Evolutionary conservation across 37 sponge, comb jelly and placozoan species (phyloP).

Genomic region (Beroe ovata): DNA sequence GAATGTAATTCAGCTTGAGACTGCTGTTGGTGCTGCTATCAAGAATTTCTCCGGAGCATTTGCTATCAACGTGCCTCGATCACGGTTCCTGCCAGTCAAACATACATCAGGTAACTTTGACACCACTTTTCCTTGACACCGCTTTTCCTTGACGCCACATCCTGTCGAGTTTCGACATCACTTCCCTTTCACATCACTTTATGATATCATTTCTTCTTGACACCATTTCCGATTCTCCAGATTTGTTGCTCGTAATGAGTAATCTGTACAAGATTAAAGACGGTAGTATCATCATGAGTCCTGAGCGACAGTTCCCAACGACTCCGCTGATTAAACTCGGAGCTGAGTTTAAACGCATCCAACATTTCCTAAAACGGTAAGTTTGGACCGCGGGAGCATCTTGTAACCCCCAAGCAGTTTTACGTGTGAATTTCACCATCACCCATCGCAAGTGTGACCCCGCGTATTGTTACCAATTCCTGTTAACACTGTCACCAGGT

Average conservation of each 20-base stretch:
- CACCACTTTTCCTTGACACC: no score
- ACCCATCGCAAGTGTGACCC: no score
- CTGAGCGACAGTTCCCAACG: slow-evolving; percentile 75
- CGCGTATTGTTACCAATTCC: no score
- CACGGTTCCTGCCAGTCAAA: slow-evolving; percentile 94
- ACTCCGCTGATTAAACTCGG: slow-evolving; percentile 95
- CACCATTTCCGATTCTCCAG: no score
- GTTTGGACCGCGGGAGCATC: no score
- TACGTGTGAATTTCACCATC: no score
- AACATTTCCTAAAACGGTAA: slow-evolving; percentile 48
- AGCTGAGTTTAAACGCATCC: slow-evolving; percentile 78
- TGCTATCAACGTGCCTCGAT: slow-evolving; percentile 92
- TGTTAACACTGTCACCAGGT: slow-evolving; percentile 71
- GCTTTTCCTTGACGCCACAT: no score
- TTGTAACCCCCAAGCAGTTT: no score
- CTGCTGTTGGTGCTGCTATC: slow-evolving; percentile 96
- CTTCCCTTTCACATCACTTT: no score
- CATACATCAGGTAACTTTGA: slow-evolving; percentile 79
- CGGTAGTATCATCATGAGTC: slow-evolving; percentile 79
- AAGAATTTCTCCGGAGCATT: slow-evolving; percentile 88
- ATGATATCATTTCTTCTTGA: no score
- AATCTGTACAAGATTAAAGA: slow-evolving; percentile 81
- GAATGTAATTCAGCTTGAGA: slow-evolving; percentile 95
- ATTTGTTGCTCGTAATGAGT: slow-evolving; percentile 88
- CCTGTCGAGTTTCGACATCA: no score